Base-by-base conservation (phyloP, 2,888 invertebrate genomes). In the Cartodere bifasciata region DNA sequence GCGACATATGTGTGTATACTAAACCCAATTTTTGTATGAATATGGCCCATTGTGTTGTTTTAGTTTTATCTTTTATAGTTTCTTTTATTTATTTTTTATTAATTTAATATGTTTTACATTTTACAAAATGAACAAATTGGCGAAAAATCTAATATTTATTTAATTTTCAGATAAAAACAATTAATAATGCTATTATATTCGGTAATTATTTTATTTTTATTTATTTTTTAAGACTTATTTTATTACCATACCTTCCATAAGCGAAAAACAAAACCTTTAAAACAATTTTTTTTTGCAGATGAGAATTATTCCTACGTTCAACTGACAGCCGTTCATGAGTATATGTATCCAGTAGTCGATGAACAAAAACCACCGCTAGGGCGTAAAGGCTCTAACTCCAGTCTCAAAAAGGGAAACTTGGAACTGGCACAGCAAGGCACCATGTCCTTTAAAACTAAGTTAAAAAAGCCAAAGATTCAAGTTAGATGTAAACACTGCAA, bases 251-350 rank as follows among this genome's bases (percentile, higher is more conserved):
- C n/a, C n/a, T n/a, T n/a, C n/a, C n/a, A n/a, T n/a, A n/a, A n/a
- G n/a, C n/a, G n/a, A n/a, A n/a, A n/a, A n/a, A n/a, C n/a, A n/a
- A n/a, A n/a, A n/a, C n/a, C n/a, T n/a, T n/a, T n/a, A n/a, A n/a
- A n/a, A n/a, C n/a, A n/a, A n/a, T n/a, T n/a, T n/a, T n/a, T n/a
- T 35, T 26, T 40, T 41, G 3, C 60, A 48, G 67, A 71, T 13
- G 81, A 82, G 44, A 73, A 75, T 43, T 84, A 83, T 59, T 79
- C 85, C 15, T 87, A 88, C 56, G 87, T 90, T 36, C 83, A 86
- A 52, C 66, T 88, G 43, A 76, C 79, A 25, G 72, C 81, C 39
- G 75, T 72, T 13, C 87, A 87, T 58, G 90, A 91, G 46, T 91
- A 90, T 63, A 78, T 82, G 46, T 90, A 91, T 61, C 87, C 88